Base-by-base conservation (phyloP, 2,113 vertebrate species). In the Benthochromis sp. region DNA sequence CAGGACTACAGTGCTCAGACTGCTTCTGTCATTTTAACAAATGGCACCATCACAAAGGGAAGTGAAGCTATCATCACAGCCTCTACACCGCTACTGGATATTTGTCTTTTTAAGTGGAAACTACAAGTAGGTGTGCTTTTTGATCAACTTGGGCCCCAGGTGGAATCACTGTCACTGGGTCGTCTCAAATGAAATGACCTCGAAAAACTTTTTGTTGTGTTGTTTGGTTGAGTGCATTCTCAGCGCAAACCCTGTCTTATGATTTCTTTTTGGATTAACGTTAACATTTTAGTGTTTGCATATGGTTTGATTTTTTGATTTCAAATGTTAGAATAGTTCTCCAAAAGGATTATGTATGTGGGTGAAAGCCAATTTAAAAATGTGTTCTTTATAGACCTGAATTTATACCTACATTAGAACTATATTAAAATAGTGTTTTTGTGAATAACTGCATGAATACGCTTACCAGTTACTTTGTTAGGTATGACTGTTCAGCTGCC, bases 21-120 rank as follows among this genome's bases (percentile, higher is more conserved):
- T 43, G 12, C 87, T 81, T 69, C 88, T 92, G 89, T 92, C 90
- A 87, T 81, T 88, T 86, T 94, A 90, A 92, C 84, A 93, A 94
- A 95, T 86, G 86, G 53, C 81, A 85, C 53, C 84, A 88, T 91
- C 87, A 69, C 82, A 89, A 80, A 88, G 84, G 71, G 80, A 91
- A 88, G 83, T 86, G 87, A 89, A 79, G 73, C 78, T 88, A 80
- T 91, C 88, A 86, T 87, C 80, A 36, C 85, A 63, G 57, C 83
- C 40, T 52, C 81, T 73, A 78, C 86, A 40, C 76, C 82, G 38
- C 54, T 21, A 57, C 19, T n/a, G 17, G 31, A 86, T 53, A 53
- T 90, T 79, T 84, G 53, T 87, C 45, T 73, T 81, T 61, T 73
- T 57, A 53, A 88, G 61, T 81, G 76, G 14, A 90, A 88, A 73